Evolutionary conservation across 2,888 invertebrate genomes (phyloP).

Genomic region (Acrocera orbiculus): DNA sequence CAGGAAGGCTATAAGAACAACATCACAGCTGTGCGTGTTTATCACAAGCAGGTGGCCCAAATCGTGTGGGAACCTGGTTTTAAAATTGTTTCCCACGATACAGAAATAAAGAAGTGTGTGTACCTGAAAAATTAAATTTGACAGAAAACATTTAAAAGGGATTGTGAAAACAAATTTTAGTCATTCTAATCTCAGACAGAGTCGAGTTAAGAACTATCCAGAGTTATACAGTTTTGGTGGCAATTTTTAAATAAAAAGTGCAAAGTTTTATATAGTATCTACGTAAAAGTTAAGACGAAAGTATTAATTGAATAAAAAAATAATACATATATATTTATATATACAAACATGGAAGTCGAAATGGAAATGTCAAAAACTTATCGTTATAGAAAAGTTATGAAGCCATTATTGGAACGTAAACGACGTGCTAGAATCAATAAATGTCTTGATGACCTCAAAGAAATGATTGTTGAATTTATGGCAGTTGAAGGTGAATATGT

Average conservation of each 20-base stretch:
- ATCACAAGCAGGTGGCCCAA: conserved; percentile 20
- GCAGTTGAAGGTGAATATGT: conserved; percentile 79
- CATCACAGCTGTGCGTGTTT: too few species aligned
- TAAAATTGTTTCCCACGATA: conserved; percentile 33
- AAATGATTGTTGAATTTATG: conserved; percentile 54
- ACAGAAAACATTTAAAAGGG: conserved; percentile 28
- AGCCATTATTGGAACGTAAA: conserved; percentile 81
- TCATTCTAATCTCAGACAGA: conserved; percentile 27
- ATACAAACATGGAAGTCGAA: conserved; percentile 23
- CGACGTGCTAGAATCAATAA: conserved; percentile 79
- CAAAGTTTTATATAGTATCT: background rate
- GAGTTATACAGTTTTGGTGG: background rate
- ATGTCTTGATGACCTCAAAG: conserved; percentile 78
- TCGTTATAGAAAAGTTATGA: conserved; percentile 89
- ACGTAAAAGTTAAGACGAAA: background rate
- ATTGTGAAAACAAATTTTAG: conserved; percentile 18
- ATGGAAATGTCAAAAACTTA: conserved; percentile 65
- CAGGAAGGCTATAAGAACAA: too few species aligned
- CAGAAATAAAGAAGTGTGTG: background rate
- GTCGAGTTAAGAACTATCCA: conserved; percentile 15
- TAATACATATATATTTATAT: background rate
- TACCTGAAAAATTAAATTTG: too few species aligned
- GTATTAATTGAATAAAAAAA: background rate
- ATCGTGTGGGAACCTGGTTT: conserved; percentile 32
- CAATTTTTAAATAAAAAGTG: background rate